Percentiles rank a stretch among this genome's conserved stretches.
Evolutionary conservation across 2,888 invertebrate genomes (phyloP).

Genomic region (Chaetogeoica ovagalla): DNA sequence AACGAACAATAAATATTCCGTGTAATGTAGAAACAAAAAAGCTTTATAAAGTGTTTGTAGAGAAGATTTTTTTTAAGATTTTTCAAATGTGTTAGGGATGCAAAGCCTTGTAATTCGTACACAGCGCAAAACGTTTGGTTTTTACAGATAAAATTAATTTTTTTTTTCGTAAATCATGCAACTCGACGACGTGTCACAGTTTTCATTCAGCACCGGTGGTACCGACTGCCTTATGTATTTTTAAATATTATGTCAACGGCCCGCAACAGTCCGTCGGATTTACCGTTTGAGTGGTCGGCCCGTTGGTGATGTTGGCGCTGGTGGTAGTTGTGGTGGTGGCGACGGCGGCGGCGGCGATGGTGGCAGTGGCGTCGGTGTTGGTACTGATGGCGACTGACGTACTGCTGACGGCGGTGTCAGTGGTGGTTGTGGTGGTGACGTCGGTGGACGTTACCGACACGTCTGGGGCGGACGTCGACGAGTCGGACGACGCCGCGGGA

Average conservation of each 20-base stretch:
- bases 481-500: background rate
- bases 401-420: background rate
- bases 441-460: background rate
- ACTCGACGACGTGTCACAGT: no score
- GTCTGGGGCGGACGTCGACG: background rate
- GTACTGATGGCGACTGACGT: background rate
- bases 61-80: no score
- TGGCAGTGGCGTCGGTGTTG: background rate
- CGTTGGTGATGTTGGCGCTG: background rate
- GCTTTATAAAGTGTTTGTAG: no score
- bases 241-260: background rate
- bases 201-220: background rate
- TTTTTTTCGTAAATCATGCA: no score
- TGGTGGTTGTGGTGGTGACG: background rate
- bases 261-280: background rate
- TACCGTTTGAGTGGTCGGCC: slow-evolving; percentile 33
- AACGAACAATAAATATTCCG: no score
- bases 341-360: background rate
- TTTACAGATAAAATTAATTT: no score
- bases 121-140: no score
- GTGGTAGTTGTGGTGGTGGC: background rate
- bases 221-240: background rate
- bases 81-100: no score
- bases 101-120: no score
- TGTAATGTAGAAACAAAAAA: no score